Evolutionary conservation across 2,888 invertebrate species (phyloP).

Genomic region (Bombylius major): DNA sequence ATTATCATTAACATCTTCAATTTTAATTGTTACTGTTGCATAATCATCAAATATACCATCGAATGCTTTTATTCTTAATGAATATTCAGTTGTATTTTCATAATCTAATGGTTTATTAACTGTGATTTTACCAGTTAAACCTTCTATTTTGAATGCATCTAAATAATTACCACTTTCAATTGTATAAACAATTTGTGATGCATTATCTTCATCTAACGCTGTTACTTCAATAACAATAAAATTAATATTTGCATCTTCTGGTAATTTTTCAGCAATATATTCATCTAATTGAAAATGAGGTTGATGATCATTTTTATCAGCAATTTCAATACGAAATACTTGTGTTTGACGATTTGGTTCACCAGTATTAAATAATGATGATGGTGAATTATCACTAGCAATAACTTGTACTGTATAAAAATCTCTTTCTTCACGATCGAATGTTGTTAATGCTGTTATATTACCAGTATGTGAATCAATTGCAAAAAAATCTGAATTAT

Average conservation of each 20-base stretch:
- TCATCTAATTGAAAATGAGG: constrained; percentile 72
- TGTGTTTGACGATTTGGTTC: constrained; percentile 66
- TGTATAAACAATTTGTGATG: constrained; percentile 73
- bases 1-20: constrained; percentile 88
- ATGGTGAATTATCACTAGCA: constrained; percentile 81
- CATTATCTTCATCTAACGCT: constrained; percentile 80
- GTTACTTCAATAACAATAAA: constrained; percentile 75
- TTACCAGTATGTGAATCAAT: constrained; percentile 80
- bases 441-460: constrained; percentile 65
- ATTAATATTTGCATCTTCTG: constrained; percentile 74
- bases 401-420: constrained; percentile 82
- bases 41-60: constrained; percentile 75
- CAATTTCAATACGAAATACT: constrained; percentile 80
- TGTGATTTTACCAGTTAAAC: constrained; percentile 71
- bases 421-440: constrained; percentile 76
- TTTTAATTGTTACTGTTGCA: constrained; percentile 70
- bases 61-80: constrained; percentile 67
- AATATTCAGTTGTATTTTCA: constrained; percentile 73
- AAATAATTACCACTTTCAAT: constrained; percentile 77
- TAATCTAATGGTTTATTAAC: constrained; percentile 70
- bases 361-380: constrained; percentile 51
- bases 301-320: constrained; percentile 91
- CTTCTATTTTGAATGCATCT: constrained; percentile 75
- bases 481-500: constrained; percentile 58
- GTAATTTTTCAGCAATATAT: constrained; percentile 61